phyloP scores from a whole-genome alignment of 2,888 invertebrate species.

The Carcina quercana region DNA sequence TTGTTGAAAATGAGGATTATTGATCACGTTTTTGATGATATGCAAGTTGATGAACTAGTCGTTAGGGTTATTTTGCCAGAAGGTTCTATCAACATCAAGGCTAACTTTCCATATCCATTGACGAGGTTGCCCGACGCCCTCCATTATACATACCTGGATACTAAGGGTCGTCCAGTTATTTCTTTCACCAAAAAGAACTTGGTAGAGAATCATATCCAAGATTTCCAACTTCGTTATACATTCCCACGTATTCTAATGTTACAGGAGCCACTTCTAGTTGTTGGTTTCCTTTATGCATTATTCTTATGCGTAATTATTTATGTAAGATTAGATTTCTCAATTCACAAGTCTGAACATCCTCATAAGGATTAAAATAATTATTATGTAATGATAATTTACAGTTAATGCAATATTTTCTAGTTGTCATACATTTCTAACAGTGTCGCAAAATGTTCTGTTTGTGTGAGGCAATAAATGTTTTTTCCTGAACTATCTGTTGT shows the following conservation, averaged over 20 bases:
- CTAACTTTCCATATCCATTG: constrained; percentile 88
- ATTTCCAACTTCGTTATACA: constrained; percentile 91
- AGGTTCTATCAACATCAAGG: constrained; percentile 86
- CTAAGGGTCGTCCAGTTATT: constrained; percentile 93
- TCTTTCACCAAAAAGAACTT: constrained; percentile 87
- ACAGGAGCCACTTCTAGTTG: constrained; percentile 94
- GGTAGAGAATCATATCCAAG: constrained; percentile 97
- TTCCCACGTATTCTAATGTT: constrained; percentile 91
- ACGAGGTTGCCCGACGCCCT: constrained; percentile 82
- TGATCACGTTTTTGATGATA: constrained; percentile 97
- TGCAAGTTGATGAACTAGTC: constrained; percentile 92
- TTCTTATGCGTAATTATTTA: constrained; percentile 95
- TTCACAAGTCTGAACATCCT: constrained; percentile 79
- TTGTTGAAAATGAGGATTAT: constrained; percentile 94
- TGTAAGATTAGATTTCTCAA: constrained; percentile 96
- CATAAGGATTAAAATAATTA: constrained; percentile 61
- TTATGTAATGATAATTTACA: constrained; percentile 15
- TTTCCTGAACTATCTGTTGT: no score
- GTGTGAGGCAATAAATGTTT: constrained; percentile 39
- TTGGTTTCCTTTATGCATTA: constrained; percentile 89
- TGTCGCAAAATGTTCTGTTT: constrained; percentile 30
- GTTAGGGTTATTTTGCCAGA: constrained; percentile 96
- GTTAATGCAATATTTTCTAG: constrained; percentile 27
- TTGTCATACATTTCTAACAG: constrained; percentile 37
- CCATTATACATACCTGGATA: constrained; percentile 96